Base-by-base conservation (phyloP, 1,140 invertebrate species). In the Paralvinella palmiformis region DNA sequence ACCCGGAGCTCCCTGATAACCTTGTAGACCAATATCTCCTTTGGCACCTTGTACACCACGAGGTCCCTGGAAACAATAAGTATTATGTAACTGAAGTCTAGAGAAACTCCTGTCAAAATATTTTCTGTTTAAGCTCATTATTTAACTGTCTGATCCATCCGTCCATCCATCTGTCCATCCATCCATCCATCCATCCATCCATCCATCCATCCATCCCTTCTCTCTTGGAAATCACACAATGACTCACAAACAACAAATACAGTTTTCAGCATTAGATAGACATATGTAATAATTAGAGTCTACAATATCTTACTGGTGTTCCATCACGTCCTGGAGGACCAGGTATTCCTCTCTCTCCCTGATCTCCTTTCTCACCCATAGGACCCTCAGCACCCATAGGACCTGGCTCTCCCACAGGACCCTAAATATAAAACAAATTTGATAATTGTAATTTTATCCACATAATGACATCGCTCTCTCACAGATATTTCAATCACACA, bases 1-100 rank as follows among this genome's bases (percentile, higher is more conserved):
- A 35, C 87, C 87, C 53, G 86, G 85, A 59, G 82, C 82, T 7
- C 87, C 87, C 80, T 86, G 86, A 7, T 63, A 65, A 32, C 85
- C 75, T 31, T 72, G 73, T 31, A 84, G 77, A 24, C 89, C 89
- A 45, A 85, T 85, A 71, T 48, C 52, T 37, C 70, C 68, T 53
- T 48, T 66, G 4, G 35, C 6, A 53, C 56, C 63, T 31, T 32
- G 56, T 37, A 45, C 24, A 32, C 48, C 57, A 27, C 37, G 1
- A 66, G 27, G 7, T 20, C 59, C 66, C 32, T 45, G 32, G 17
- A 35, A 57, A 57, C 33, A 57, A 1, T 3, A 20, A 57, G 15
- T 10, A 10, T 52, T 22, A n/a, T 7, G 31, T 2, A 29, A 29
- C 24, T 52, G 48, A 52, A 7, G 2, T 22, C n/a, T 10, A 7